Evolutionary conservation across 2,888 invertebrate species (phyloP), one percentile per base, ranked within the genome.

Genomic region (Nesidiocoris tenuis): DNA sequence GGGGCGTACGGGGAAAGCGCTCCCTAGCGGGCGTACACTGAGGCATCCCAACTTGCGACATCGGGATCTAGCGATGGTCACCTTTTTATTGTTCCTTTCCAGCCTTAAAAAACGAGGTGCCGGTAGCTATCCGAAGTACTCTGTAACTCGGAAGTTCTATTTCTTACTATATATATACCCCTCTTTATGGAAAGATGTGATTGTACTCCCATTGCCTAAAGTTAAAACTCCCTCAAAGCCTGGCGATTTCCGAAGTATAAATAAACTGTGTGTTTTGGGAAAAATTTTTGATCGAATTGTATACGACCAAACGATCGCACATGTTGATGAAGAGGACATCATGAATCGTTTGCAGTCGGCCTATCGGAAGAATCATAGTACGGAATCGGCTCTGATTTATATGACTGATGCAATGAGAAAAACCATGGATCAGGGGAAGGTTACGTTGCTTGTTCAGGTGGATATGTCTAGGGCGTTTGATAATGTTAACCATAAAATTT

Each of bases 21-120:
- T 59, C 18, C 70, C 70, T 70, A 57, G 70, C 59, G 70, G 70
- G 57, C n/a, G 59, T 70, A 70, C 70, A 70, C 70, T 70, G 57
- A 57, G 56, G 56, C 57, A 70, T 59, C 59, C 19, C 57, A 19
- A 57, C 70, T 70, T 70, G 59, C 70, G 21, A 70, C 70, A 70
- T 39, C 12, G 39, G 12, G 63, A 17, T 24, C 57, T 25, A 9
- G 59, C n/a, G 39, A 3, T 39, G 39, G 25, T 18, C 57, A 57
- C 70, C 23, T 70, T 70, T 59, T 70, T 59, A 70, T 59, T 59
- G 67, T 55, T 57, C 57, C 19, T 70, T 18, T 63, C 39, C 12
- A 39, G 12, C 39, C 3, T 39, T 12, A n/a, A n/a, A n/a, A n/a
- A n/a, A n/a, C n/a, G n/a, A n/a, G n/a, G n/a, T n/a, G n/a, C n/a